Conservation (phyloP, 2,113 vertebrate species). For the Phrynocephalus versicolor region DNA sequence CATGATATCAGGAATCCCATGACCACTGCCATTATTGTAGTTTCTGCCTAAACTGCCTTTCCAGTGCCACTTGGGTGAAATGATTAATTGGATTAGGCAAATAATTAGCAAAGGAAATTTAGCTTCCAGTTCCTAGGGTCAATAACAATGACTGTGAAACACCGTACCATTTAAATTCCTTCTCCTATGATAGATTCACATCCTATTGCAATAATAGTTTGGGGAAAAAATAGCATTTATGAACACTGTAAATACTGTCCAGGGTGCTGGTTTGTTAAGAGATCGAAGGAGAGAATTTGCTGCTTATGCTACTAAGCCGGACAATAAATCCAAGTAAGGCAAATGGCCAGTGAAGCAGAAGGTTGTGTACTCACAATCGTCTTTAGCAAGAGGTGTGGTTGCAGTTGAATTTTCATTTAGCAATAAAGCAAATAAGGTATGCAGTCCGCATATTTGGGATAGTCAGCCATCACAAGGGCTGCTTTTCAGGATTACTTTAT, state of each 20-base stretch:
- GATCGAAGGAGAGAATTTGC: not conserved
- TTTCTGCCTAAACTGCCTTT: not conserved
- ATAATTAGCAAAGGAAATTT: not conserved
- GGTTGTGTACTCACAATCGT: not conserved
- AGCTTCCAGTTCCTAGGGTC: constrained; percentile 21
- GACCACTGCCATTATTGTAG: not conserved
- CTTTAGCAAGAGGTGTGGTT: not conserved
- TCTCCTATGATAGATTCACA: constrained; percentile 62
- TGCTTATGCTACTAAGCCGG: not conserved
- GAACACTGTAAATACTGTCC: constrained; percentile 55
- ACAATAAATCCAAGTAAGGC: not conserved
- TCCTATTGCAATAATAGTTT: constrained; percentile 64
- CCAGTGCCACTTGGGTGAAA: not conserved
- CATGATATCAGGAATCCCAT: not conserved
- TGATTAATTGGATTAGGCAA: not conserved
- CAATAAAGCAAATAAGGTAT: not conserved
- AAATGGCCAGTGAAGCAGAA: not conserved
- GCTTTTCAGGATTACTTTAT: not conserved
- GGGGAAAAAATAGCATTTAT: constrained; percentile 61
- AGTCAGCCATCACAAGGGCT: not conserved
- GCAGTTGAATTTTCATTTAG: not conserved
- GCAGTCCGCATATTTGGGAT: not conserved
- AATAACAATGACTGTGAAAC: constrained; percentile 3
- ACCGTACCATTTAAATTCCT: constrained; percentile 39
- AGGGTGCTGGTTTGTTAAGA: constrained; percentile 50